Base-by-base conservation (phyloP, 2,113 vertebrate species). In the Stegastes partitus region DNA sequence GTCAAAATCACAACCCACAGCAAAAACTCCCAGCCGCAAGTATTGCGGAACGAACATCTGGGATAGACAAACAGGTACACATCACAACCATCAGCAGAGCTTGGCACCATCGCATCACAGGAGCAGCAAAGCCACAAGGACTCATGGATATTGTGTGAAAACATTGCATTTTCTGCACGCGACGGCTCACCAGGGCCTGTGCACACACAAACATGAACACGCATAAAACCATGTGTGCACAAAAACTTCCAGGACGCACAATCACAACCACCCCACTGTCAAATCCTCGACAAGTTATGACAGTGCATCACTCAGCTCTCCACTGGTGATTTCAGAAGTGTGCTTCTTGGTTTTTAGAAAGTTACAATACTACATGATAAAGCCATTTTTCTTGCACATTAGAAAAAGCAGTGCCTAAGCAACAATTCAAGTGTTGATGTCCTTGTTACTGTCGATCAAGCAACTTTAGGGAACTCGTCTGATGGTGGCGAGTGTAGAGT, bases 71-170 rank as follows among this genome's bases (percentile, higher is more conserved):
- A 88, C 7, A 61, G 79, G 65, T 56, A 6, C 59, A 66, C 61
- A 85, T 74, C 79, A 58, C 51, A 54, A 59, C 61, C 72, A 81
- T 90, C 85, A 86, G 82, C 85, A 57, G 50, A 68, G 55, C 68
- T 51, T 51, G n/a, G 63, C 64, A 68, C 54, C 61, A 70, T 23
- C 22, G 5, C 70, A 49, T 49, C 63, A 42, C 51, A 79, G 55
- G 61, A 64, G 73, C 44, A 26, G 51, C 37, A 39, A 63, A 62
- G 51, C 26, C 44, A 72, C 55, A n/a, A 51, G 71, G 51, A 74
- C 70, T 79, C 49, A 11, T 75, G 65, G 74, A 71, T 79, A 53
- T 77, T 82, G 69, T 49, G 54, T 12, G 44, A 77, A 71, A 77
- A 58, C 70, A 58, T 45, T 55, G 56, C 2, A 5, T 51, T 62